Base-by-base conservation (phyloP, 2,113 vertebrate species). In the Saimiri boliviensis region DNA sequence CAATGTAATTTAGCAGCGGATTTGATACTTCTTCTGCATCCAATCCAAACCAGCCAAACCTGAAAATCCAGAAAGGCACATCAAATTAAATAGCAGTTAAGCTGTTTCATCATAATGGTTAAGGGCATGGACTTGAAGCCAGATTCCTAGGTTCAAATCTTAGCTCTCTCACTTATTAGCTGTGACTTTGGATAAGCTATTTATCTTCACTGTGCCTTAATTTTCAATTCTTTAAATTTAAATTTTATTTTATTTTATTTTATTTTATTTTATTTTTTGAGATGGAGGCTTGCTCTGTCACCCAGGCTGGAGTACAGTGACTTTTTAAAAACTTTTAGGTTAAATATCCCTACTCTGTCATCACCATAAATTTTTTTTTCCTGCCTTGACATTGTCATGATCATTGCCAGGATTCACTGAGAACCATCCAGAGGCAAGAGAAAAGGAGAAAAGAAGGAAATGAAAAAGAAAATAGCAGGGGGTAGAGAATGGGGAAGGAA, bases 1-100 rank as follows among this genome's bases (percentile, higher is more conserved):
- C 99, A 79, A 99, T 96, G 71, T 99, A 99, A 97, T 99, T 99
- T 82, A 99, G 97, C 80, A 99, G 40, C 0, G 99, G 99, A 76
- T 98, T 98, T 73, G 99, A 96, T 14, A 99, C 99, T 3, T 99
- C 98, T 98, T 99, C 98, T 0, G 99, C 97, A 71, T 99, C 96
- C 84, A 99, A 98, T 92, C 99, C 99, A 98, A 99, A 99, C 99
- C 99, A 99, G 60, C 99, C 99, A 97, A 99, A 99, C 93, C 99
- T 99, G 93, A 77, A 97, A 98, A 97, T 37, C 73, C 42, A 98
- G 93, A 97, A 89, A 71, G n/a, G 37, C 54, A 47, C 30, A 85
- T 25, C 20, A 37, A 37, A 40, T 30, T 4, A 58, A 74, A 27
- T n/a, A n/a, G 32, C 12, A 70, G n/a, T 23, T 66, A 45, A 88